These are phyloP conservation scores for Ormyrus labotus DNA, from an alignment of 2,888 invertebrate species.

Conservation along the genomic window DNA sequence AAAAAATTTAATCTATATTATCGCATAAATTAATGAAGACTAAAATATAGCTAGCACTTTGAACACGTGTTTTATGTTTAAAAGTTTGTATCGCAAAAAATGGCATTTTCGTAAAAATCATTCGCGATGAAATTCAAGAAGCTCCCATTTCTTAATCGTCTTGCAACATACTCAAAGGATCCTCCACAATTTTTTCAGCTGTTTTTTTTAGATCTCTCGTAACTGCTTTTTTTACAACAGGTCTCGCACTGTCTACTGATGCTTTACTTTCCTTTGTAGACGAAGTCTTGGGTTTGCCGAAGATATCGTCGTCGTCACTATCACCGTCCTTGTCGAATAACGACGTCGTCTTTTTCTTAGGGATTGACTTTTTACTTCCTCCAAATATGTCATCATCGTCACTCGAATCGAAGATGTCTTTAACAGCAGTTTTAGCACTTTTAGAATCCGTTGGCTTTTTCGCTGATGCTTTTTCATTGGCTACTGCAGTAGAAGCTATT, in stretches of 20 bases:
- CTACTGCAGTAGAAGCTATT: neutral
- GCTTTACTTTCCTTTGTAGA: conserved; percentile 21
- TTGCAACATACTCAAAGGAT: conserved; percentile 71
- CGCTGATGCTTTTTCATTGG: neutral
- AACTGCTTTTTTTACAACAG: conserved; percentile 65
- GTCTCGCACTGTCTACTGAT: conserved; percentile 20
- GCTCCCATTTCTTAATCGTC: conserved; percentile 61
- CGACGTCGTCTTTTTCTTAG: conserved; percentile 60
- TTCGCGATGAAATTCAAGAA: neutral
- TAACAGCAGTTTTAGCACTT: conserved; percentile 61
- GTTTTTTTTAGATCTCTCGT: conserved; percentile 72
- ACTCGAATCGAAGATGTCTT: conserved; percentile 70
- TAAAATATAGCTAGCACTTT: too few relatives aligned
- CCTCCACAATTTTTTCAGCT: conserved; percentile 70
- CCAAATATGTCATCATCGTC: conserved; percentile 70
- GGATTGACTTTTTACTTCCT: conserved; percentile 60
- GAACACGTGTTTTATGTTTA: too few relatives aligned
- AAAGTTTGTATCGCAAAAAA: neutral
- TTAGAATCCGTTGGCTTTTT: conserved; percentile 31
- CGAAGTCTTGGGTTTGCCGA: conserved; percentile 60
- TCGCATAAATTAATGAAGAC: too few relatives aligned
- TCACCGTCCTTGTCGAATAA: conserved; percentile 64
- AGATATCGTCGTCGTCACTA: conserved; percentile 64
- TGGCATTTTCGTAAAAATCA: conserved; percentile 21
- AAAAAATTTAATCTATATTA: too few relatives aligned